Evolutionary conservation across 30 jellyfish, hydroid and myxozoan species (phyloP).

Genomic region (Phacellophora camtschatica): DNA sequence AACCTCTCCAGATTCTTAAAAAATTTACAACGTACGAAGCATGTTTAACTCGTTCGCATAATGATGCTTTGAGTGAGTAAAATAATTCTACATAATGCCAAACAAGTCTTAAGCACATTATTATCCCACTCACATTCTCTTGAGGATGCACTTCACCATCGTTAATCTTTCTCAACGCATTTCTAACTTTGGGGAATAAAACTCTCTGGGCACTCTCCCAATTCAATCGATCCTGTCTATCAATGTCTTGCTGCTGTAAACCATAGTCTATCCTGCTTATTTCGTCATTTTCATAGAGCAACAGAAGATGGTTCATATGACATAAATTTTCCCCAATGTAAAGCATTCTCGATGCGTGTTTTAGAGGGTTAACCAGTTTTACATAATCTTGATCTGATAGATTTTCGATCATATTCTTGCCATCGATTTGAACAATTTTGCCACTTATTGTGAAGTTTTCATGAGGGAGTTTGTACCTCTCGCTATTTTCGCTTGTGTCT

Average conservation of each 20-base stretch:
- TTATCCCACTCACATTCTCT: slow-evolving; percentile 9
- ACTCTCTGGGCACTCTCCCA: slow-evolving; percentile 57
- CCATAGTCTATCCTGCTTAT: neutral
- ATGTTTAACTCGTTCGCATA: slow-evolving; percentile 1
- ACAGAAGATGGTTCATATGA: slow-evolving; percentile 33
- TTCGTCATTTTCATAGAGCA: neutral
- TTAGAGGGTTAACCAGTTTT: slow-evolving; percentile 14
- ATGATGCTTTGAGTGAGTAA: neutral
- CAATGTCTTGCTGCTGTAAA: slow-evolving; percentile 3
- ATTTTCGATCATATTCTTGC: neutral
- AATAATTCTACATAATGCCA: slow-evolving; percentile 32
- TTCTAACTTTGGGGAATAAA: slow-evolving; percentile 20
- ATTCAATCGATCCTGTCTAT: slow-evolving; percentile 31
- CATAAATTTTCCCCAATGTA: slow-evolving; percentile 10
- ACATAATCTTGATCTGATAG: slow-evolving; percentile 27
- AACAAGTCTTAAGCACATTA: neutral
- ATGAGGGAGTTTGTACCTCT: neutral
- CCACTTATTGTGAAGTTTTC: slow-evolving; percentile 4
- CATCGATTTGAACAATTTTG: neutral
- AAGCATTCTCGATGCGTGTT: slow-evolving; percentile 1
- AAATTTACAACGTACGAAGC: slow-evolving; percentile 12
- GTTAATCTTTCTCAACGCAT: neutral
- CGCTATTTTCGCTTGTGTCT: neutral
- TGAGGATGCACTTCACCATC: slow-evolving; percentile 24
- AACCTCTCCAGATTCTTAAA: slow-evolving; percentile 24